Percentiles rank a stretch among this genome's conserved stretches.
Conservation (phyloP, 1,140 invertebrate genomes). For the Bilobella aurantiaca region DNA sequence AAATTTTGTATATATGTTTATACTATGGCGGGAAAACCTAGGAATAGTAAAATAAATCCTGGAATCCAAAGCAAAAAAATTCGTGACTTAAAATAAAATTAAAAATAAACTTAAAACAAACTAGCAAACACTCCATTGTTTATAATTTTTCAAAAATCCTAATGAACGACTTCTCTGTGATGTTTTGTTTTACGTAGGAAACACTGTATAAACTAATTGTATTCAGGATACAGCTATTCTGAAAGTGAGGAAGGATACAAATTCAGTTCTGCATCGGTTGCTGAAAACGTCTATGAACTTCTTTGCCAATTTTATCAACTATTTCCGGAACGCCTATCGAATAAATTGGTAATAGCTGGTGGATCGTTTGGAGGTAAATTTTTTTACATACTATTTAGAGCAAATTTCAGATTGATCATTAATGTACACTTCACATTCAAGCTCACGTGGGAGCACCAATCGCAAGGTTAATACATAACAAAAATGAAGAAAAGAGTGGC, state of each 20-base stretch:
- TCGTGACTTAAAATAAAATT: too few relatives aligned
- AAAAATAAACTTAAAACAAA: too few relatives aligned
- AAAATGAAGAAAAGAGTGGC: conserved; percentile 7
- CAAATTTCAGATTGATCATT: background rate
- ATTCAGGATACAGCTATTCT: conserved; percentile 22
- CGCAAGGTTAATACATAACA: conserved; percentile 35
- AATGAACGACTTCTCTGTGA: too few relatives aligned
- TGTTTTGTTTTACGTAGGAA: conserved; percentile 4
- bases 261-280: background rate
- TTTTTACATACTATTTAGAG: too few relatives aligned
- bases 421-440: background rate
- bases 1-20: too few relatives aligned
- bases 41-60: too few relatives aligned
- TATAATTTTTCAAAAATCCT: too few relatives aligned
- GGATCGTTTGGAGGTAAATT: conserved; percentile 45
- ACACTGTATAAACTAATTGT: too few relatives aligned
- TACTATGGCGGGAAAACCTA: too few relatives aligned
- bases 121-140: background rate
- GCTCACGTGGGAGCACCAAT: background rate
- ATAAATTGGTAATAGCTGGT: conserved; percentile 41
- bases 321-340: conserved; percentile 33
- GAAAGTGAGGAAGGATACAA: conserved; percentile 16
- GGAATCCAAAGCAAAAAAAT: too few relatives aligned
- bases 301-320: conserved; percentile 33
- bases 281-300: background rate